Percentiles rank a stretch among this genome's conserved stretches.
Conservation (phyloP, 2,888 invertebrate species). For the Laothoe populi region DNA sequence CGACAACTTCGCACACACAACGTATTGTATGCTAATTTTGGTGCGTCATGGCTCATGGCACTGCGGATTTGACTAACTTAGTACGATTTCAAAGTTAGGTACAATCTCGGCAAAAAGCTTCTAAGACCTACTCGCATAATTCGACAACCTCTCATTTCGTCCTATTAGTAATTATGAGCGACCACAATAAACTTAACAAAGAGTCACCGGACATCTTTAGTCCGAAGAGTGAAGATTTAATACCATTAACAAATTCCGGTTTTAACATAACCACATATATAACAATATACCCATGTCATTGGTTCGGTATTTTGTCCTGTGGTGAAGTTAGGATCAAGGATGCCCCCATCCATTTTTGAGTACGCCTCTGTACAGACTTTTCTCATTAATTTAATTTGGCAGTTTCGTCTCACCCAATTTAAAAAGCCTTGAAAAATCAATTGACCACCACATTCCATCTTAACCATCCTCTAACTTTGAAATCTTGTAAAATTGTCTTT, state of each 20-base stretch:
- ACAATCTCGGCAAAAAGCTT: not conserved
- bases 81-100: slow-evolving; percentile 21
- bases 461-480: slow-evolving; percentile 20
- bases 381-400: not conserved
- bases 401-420: not conserved
- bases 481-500: slow-evolving; percentile 22
- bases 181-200: no score
- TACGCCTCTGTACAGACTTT: not conserved
- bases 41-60: slow-evolving; percentile 41
- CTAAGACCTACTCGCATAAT: not conserved
- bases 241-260: no score
- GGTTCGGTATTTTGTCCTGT: not conserved
- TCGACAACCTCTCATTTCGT: not conserved
- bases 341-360: not conserved
- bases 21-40: slow-evolving; percentile 31
- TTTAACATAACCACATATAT: no score
- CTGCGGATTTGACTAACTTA: slow-evolving; percentile 26
- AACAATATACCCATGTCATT: not conserved
- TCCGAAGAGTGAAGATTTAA: no score
- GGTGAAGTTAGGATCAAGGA: not conserved
- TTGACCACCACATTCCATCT: not conserved
- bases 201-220: no score
- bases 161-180: no score
- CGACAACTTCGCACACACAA: slow-evolving; percentile 2
- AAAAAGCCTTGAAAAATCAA: not conserved